phyloP scores from a whole-genome alignment of 2,113 vertebrate species.

The Eptatretus burgeri region DNA sequence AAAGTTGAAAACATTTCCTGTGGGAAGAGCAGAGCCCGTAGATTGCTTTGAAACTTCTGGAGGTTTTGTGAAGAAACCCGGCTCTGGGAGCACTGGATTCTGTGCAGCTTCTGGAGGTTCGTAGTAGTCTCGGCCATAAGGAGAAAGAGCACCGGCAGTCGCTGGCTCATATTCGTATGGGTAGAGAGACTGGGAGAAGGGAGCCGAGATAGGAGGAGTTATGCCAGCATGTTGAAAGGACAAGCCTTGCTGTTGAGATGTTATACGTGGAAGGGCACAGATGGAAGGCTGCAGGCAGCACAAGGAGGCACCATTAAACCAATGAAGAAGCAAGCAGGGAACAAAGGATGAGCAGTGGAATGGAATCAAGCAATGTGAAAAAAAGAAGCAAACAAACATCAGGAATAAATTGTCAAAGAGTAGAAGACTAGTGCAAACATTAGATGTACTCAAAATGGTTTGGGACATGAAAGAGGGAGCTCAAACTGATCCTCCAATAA shows the following conservation, averaged over 20 bases:
- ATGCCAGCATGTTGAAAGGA: constrained; percentile 49
- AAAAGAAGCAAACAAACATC: too few species aligned
- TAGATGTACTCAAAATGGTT: too few species aligned
- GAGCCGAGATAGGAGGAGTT: constrained; percentile 49
- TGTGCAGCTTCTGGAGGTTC: constrained; percentile 38
- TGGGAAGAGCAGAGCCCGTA: too few species aligned
- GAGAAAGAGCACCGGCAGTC: constrained; percentile 43
- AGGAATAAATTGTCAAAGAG: too few species aligned
- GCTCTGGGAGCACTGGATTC: constrained; percentile 60
- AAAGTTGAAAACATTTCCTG: background rate
- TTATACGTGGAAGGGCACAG: constrained; percentile 54
- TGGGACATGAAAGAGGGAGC: too few species aligned
- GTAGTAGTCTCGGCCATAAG: constrained; percentile 58
- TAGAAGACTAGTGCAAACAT: too few species aligned
- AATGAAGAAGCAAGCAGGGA: too few species aligned
- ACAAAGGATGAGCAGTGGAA: too few species aligned
- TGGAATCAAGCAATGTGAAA: too few species aligned
- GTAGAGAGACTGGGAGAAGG: constrained; percentile 39
- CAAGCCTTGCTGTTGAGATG: constrained; percentile 62
- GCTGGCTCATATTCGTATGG: constrained; percentile 56
- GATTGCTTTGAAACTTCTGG: constrained; percentile 11
- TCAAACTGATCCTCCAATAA: too few species aligned
- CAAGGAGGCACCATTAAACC: too few species aligned
- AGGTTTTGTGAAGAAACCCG: constrained; percentile 80
- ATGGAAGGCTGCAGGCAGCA: constrained; percentile 28